These are phyloP conservation scores for Artemia sinica DNA, from an alignment of 2,888 invertebrate genomes.

Conservation along the genomic window DNA sequence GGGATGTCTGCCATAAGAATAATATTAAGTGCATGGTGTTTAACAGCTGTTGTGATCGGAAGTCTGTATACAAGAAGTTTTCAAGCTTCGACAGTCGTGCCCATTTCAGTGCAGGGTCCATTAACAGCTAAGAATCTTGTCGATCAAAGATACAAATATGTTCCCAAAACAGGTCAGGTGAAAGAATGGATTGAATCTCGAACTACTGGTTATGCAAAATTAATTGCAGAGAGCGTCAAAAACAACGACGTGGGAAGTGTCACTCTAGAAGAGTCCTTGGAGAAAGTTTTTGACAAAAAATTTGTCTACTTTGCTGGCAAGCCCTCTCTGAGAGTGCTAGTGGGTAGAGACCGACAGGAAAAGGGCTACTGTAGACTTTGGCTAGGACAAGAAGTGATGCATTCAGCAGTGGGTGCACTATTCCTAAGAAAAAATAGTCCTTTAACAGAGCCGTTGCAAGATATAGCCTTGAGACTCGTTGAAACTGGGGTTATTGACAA, in stretches of 20 bases:
- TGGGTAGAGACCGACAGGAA: not conserved
- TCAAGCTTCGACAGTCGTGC: not conserved
- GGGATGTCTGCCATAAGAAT: not conserved
- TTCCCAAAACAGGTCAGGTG: constrained; percentile 4
- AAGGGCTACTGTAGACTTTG: not conserved
- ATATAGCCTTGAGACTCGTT: not conserved
- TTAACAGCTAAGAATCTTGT: not conserved
- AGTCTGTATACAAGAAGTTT: not conserved
- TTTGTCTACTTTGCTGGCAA: not conserved
- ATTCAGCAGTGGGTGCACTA: not conserved
- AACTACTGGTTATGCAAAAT: not conserved
- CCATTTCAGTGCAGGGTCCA: not conserved
- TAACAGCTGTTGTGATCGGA: not conserved
- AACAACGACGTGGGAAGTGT: not conserved
- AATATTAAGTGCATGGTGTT: not conserved
- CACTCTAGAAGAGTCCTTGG: not conserved
- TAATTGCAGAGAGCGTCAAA: not conserved
- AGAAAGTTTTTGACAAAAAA: not conserved
- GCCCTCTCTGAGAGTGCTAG: not conserved
- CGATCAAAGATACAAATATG: constrained; percentile 1
- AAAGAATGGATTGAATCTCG: not conserved
- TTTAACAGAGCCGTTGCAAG: not conserved
- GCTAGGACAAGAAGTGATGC: not conserved
- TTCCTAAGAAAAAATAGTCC: not conserved
- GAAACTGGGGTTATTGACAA: not conserved